Base-by-base conservation (phyloP, 2,888 invertebrate genomes). In the Parapristionchus giblindavisi region DNA sequence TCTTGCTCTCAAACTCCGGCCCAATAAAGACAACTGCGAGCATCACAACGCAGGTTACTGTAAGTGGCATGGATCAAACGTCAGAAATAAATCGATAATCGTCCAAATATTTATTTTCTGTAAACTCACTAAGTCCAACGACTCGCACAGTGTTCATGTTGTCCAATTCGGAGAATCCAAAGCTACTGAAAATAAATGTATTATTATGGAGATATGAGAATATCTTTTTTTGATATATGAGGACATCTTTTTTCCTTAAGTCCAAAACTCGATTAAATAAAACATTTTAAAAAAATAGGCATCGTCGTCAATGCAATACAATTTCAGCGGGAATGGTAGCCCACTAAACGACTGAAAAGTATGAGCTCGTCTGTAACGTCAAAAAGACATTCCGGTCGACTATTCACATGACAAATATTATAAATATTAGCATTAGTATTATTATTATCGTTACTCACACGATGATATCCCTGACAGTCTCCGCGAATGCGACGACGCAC, bases 401-500 rank as follows among this genome's bases (percentile, higher is more conserved):
- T n/a, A n/a, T n/a, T n/a, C n/a, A n/a, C n/a, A n/a, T n/a, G n/a
- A n/a, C n/a, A n/a, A n/a, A n/a, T n/a, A n/a, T n/a, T n/a, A n/a
- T n/a, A n/a, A n/a, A 61, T 61, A n/a, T 1, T 43, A 43, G 8
- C 17, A 43, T 43, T 43, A 17, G 17, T 43, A 43, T 14, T 43
- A 43, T 8, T 32, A 32, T 17, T 32, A 34, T 60, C 11, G 8
- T 29, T 8, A 40, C 56, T 71, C 56, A 71, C 70, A 56, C 56
- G 38, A 73, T 14, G 27, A 75, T 32, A 38, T 79, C 80, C 68
- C 80, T 68, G 11, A 86, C 79, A 0, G 87, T 85, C 76, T 96
- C 94, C 84, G 96, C 95, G 90, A 98, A 98, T 1, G 98, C 98
- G 72, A 98, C 96, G 0, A 96, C 94, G 89, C 97, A 97, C 94